Evolutionary conservation across 2,797 vertebrate genomes (phyloP), one percentile per base, ranked within the genome.

Genomic region (Phylloscopus collybita): DNA sequence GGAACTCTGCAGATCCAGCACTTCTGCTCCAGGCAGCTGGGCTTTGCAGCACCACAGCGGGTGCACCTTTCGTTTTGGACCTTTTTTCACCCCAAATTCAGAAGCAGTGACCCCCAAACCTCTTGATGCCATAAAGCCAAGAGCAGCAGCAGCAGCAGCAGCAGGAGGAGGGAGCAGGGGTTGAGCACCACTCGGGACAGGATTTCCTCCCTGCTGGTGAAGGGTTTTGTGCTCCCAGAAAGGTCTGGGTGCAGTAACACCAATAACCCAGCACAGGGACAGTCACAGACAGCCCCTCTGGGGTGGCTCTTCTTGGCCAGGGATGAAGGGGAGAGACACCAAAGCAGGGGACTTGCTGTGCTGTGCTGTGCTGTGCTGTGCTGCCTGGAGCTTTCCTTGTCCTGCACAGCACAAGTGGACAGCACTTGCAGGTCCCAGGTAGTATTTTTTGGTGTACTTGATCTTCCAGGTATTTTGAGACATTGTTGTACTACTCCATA

Each of bases 401-500:
- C 54, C 54, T 12, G 22, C 13, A 16, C 34, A 59, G 34, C 18
- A 67, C 5, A 86, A 74, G 21, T 21, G 26, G 17, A 36, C 42
- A 78, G 6, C 4, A 1, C 47, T 38, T 42, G 6, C 2, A 29
- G 54, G 32, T 32, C 13, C 10, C 11, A 82, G 53, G n/a, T 3
- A 44, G 10, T 10, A 23, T 34, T 36, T 60, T 66, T 26, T 73
- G 16, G 27, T 6, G 11, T 49, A 27, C 18, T 34, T 45, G 45
- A 44, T 9, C 32, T 88, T 44, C 15, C 42, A 71, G 32, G 6
- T 65, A 7, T 38, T 71, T 88, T 1, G 4, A 25, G 40, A 26
- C 0, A 2, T 66, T 1, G 0, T 9, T 27, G 27, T 42, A 21
- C 13, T 18, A 9, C 49, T 64, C 62, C 11, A 23, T 30, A 9